Conservation (phyloP, 2,113 vertebrate species). For the Bufo bufo region DNA sequence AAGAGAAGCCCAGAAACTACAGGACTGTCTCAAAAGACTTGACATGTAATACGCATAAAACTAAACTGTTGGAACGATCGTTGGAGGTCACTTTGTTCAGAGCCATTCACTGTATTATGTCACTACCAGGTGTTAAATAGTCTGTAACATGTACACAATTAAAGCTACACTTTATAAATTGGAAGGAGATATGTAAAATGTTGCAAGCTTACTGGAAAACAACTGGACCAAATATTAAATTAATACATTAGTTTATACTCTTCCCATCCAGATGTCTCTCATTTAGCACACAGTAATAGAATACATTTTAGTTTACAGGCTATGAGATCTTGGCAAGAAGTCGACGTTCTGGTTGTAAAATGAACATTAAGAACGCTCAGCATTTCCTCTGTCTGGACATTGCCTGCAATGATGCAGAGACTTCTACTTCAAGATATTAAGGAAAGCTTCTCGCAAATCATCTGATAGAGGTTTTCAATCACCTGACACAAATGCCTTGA, state of each 20-base stretch:
- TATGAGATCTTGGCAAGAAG: conserved; percentile 39
- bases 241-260: conserved; percentile 11
- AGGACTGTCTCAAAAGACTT: neutral
- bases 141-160: conserved; percentile 14
- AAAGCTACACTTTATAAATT: conserved; percentile 1
- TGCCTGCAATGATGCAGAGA: conserved; percentile 2
- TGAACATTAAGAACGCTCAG: conserved; percentile 20
- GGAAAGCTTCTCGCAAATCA: neutral
- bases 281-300: conserved; percentile 39
- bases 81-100: conserved; percentile 1
- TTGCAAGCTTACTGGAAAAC: conserved; percentile 29
- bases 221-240: conserved; percentile 16
- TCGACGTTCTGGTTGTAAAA: conserved; percentile 26
- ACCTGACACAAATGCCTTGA: conserved; percentile 1
- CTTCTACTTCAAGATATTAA: neutral
- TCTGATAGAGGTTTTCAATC: conserved; percentile 7
- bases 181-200: conserved; percentile 16
- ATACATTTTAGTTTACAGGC: conserved; percentile 39
- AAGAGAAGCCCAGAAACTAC: neutral
- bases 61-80: neutral
- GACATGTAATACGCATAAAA: conserved; percentile 24
- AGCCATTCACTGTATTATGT: conserved; percentile 14
- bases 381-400: conserved; percentile 37
- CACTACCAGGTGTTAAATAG: conserved; percentile 42
- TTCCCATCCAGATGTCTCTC: conserved; percentile 48